These are phyloP conservation scores for Bedellia somnulentella DNA, from an alignment of 2,888 invertebrate species.

Conservation along the genomic window DNA sequence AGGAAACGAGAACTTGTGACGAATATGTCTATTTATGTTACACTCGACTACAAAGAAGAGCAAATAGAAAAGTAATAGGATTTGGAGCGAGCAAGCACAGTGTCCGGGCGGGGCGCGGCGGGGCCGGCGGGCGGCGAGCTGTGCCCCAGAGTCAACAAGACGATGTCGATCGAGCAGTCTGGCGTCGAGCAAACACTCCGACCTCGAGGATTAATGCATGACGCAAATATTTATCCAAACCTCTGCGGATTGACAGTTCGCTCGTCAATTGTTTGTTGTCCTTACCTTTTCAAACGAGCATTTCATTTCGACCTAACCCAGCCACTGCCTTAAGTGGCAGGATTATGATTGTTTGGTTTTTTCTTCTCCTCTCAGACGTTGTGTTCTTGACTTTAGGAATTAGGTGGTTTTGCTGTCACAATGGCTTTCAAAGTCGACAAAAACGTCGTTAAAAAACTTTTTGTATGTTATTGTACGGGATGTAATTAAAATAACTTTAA, in stretches of 20 bases:
- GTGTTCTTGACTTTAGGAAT: not conserved
- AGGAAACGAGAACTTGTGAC: constrained; percentile 51
- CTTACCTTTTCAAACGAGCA: constrained; percentile 56
- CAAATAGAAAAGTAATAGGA: constrained; percentile 57
- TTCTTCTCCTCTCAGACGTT: constrained; percentile 15
- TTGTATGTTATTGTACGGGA: too few species aligned
- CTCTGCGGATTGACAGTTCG: constrained; percentile 59
- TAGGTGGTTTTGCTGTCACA: not conserved
- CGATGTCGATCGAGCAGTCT: constrained; percentile 39
- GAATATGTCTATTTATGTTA: constrained; percentile 54
- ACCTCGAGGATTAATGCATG: constrained; percentile 55
- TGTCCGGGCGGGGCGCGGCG: constrained; percentile 22
- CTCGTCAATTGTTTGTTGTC: constrained; percentile 59
- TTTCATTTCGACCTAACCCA: constrained; percentile 50
- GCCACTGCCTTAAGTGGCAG: constrained; percentile 51
- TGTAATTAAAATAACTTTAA: too few species aligned
- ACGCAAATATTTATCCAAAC: constrained; percentile 58
- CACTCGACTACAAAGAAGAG: constrained; percentile 57
- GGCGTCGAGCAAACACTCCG: constrained; percentile 31
- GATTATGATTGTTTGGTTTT: constrained; percentile 30
- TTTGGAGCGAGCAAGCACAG: constrained; percentile 28
- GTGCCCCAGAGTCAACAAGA: constrained; percentile 51
- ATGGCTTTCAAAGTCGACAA: too few species aligned
- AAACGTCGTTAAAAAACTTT: too few species aligned
- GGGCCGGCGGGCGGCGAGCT: constrained; percentile 14